Percentiles rank a stretch among this genome's conserved stretches.
phyloP scores from a whole-genome alignment of 1,140 invertebrate genomes.

The Drosophila teissieri region DNA sequence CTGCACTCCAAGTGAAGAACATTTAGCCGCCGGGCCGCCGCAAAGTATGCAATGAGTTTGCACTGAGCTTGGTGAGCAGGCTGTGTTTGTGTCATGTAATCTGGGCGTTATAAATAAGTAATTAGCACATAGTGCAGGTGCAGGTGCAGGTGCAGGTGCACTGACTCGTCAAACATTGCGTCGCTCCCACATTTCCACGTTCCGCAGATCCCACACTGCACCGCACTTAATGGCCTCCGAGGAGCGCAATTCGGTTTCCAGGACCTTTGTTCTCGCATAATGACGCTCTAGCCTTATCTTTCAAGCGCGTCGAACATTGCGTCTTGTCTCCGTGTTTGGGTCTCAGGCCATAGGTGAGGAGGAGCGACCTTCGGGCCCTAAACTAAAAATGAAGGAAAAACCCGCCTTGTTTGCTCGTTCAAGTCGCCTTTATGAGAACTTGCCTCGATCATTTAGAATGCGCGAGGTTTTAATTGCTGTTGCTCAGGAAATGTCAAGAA shows the following conservation, averaged over 20 bases:
- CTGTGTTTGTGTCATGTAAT: slow-evolving; percentile 35
- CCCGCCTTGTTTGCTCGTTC: slow-evolving; percentile 18
- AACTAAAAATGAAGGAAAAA: slow-evolving; percentile 4
- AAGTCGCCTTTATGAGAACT: slow-evolving; percentile 9
- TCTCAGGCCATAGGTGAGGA: background rate
- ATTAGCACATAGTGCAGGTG: slow-evolving; percentile 59
- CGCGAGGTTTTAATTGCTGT: background rate
- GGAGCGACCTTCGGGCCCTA: slow-evolving; percentile 27
- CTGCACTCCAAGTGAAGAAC: slow-evolving; percentile 12
- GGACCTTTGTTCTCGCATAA: slow-evolving; percentile 50
- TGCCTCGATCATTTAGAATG: slow-evolving; percentile 31
- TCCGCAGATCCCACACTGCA: background rate
- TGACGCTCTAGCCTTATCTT: slow-evolving; percentile 26
- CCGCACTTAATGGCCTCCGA: slow-evolving; percentile 50
- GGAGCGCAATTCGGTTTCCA: slow-evolving; percentile 45
- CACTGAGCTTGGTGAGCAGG: slow-evolving; percentile 1
- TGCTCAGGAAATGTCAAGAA: background rate
- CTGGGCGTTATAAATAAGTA: slow-evolving; percentile 63
- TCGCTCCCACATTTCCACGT: slow-evolving; percentile 4
- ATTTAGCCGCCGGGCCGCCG: slow-evolving; percentile 16
- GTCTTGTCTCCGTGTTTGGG: background rate
- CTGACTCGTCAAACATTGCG: slow-evolving; percentile 27
- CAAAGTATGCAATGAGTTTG: slow-evolving; percentile 43
- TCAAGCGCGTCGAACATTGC: slow-evolving; percentile 18
- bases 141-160: slow-evolving; percentile 45